Conservation (phyloP, 2,888 invertebrate genomes). For the Drosophila bunnanda region DNA sequence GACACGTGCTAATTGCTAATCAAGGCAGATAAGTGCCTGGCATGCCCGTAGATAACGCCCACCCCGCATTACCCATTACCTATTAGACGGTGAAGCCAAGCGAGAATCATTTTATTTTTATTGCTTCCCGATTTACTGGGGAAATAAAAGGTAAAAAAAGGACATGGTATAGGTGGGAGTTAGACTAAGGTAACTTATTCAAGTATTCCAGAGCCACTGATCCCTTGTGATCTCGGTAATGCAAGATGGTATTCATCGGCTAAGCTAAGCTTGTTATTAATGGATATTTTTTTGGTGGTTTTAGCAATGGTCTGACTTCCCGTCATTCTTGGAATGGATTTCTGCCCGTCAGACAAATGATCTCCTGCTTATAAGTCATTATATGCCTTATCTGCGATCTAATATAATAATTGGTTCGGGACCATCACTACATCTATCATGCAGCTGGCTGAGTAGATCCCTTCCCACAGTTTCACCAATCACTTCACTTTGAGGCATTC, state of each 20-base stretch:
- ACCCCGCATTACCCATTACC: conserved; percentile 13
- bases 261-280: conserved; percentile 1
- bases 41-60: conserved; percentile 8
- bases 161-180: neutral
- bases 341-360: conserved; percentile 63
- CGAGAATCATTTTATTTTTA: conserved; percentile 51
- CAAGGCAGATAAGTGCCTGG: conserved; percentile 65
- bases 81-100: conserved; percentile 60
- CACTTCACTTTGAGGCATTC: conserved; percentile 59
- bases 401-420: conserved; percentile 20
- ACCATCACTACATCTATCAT: neutral
- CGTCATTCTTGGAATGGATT: neutral
- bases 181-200: neutral
- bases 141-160: neutral
- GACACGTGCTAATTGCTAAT: conserved; percentile 72
- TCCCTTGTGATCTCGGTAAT: neutral
- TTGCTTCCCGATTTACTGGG: conserved; percentile 10
- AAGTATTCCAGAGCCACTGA: neutral
- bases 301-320: neutral
- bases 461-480: conserved; percentile 60
- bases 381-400: conserved; percentile 41
- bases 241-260: neutral
- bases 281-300: neutral
- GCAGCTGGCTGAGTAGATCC: neutral
- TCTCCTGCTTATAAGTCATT: conserved; percentile 56